Evolutionary conservation across 2,797 vertebrate genomes (phyloP), one percentile per base, ranked within the genome.

Genomic region (Lepus townsendii): DNA sequence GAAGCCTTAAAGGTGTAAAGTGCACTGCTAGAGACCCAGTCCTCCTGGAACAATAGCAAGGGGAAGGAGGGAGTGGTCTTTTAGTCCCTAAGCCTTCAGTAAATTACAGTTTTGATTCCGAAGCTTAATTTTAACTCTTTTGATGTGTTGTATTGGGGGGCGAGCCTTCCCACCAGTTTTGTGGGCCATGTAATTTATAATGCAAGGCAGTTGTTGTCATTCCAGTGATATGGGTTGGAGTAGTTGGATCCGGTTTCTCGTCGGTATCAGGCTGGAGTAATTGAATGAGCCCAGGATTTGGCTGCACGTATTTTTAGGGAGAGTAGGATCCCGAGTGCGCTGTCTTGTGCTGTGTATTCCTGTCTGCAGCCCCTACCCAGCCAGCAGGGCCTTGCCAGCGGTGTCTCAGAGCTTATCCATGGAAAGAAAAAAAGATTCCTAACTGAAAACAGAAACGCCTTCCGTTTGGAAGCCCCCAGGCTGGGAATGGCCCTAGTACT

Each of bases 121-220:
- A 85, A 77, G 93, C 82, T 93, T 92, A 80, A 82, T 94, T 86
- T 82, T 83, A 22, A 94, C 80, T 90, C 86, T 86, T 93, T 93
- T 97, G 88, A 92, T 94, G 88, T 94, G n/a, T 96, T 95, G 79
- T 96, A 82, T 92, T 89, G 84, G 79, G 76, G 54, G 76, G 54
- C 87, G 79, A 87, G 65, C 60, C 78, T 96, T 96, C 72, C 85
- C 95, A 71, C 93, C 88, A 73, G 12, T 96, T 91, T 91, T 83
- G 94, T 75, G 69, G 94, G 77, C 92, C 89, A 0, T 91, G 54
- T 96, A 88, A 96, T 97, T 95, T 91, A 88, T 96, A 89, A 96
- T 98, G 97, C 98, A 98, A 98, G 97, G 95, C 97, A 97, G 97
- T 96, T 94, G 96, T 88, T 96, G 96, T 73, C 90, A 82, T 91